Percentiles rank a stretch among this genome's conserved stretches.
Conservation (phyloP, 2,797 vertebrate genomes). For the Diglossa cyanea region DNA sequence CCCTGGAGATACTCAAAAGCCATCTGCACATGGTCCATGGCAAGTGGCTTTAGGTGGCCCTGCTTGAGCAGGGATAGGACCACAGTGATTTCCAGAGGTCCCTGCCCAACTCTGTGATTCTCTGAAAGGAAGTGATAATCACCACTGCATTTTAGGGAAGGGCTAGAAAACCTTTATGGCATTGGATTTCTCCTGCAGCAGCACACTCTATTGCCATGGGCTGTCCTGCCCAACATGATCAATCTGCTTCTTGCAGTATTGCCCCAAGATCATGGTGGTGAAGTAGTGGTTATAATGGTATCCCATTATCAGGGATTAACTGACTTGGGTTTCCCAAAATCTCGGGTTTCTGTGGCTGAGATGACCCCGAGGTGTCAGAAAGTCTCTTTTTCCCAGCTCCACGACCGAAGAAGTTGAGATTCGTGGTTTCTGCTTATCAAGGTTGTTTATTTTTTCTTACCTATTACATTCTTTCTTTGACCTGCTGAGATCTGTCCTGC, state of each 20-base stretch:
- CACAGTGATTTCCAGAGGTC: not conserved
- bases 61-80: not conserved
- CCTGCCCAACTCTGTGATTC: not conserved
- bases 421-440: too few species aligned
- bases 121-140: not conserved
- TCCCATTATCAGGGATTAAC: not conserved
- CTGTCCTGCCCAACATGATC: not conserved
- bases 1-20: not conserved
- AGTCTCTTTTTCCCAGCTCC: too few species aligned
- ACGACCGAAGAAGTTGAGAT: too few species aligned
- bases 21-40: not conserved
- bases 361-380: too few species aligned
- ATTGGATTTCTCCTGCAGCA: not conserved
- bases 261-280: not conserved
- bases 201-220: not conserved
- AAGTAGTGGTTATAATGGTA: not conserved
- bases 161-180: not conserved
- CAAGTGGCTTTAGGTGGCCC: not conserved
- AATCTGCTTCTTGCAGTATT: not conserved
- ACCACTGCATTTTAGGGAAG: not conserved
- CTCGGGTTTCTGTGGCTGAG: too few species aligned
- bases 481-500: too few species aligned
- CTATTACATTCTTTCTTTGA: too few species aligned
- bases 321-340: not conserved
- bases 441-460: too few species aligned